Evolutionary conservation across 2,888 invertebrate genomes (phyloP).

Genomic region (Anthoptus insignis): DNA sequence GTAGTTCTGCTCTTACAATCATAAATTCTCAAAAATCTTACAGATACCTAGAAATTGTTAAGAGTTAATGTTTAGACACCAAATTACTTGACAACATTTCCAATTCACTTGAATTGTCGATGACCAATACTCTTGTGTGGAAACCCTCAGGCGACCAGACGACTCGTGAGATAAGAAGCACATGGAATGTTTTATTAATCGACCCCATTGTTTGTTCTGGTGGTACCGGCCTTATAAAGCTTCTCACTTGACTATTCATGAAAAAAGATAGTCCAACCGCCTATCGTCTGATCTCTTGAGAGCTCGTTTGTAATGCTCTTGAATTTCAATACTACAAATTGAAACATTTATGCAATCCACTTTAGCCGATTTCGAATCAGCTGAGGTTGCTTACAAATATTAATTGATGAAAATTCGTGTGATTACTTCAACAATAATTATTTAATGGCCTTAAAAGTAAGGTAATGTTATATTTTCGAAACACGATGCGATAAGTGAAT

Average conservation of each 20-base stretch:
- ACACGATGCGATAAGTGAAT: no score
- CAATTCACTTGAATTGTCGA: slow-evolving; percentile 3
- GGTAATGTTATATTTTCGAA: no score
- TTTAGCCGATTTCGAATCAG: slow-evolving; percentile 24
- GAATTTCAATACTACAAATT: slow-evolving; percentile 37
- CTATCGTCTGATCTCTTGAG: slow-evolving; percentile 28
- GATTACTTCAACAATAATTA: no score
- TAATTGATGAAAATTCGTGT: no score
- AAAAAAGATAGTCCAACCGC: slow-evolving; percentile 49
- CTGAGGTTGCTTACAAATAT: slow-evolving; percentile 6
- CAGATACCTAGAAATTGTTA: no score
- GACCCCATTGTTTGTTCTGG: slow-evolving; percentile 62
- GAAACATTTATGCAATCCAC: slow-evolving; percentile 32
- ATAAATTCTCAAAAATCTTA: no score
- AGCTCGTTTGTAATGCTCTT: slow-evolving; percentile 34
- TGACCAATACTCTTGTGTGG: slow-evolving; percentile 14
- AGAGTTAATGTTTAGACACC: not conserved
- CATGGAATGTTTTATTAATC: slow-evolving; percentile 75
- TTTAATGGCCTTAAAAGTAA: no score
- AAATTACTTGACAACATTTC: slow-evolving; percentile 1
- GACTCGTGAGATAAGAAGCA: slow-evolving; percentile 55
- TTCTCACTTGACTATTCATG: slow-evolving; percentile 60
- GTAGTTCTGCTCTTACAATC: no score
- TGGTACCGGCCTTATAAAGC: slow-evolving; percentile 58
- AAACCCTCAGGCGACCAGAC: slow-evolving; percentile 24